phyloP scores from a whole-genome alignment of 2,113 vertebrate genomes.

The Catharus minimus region DNA sequence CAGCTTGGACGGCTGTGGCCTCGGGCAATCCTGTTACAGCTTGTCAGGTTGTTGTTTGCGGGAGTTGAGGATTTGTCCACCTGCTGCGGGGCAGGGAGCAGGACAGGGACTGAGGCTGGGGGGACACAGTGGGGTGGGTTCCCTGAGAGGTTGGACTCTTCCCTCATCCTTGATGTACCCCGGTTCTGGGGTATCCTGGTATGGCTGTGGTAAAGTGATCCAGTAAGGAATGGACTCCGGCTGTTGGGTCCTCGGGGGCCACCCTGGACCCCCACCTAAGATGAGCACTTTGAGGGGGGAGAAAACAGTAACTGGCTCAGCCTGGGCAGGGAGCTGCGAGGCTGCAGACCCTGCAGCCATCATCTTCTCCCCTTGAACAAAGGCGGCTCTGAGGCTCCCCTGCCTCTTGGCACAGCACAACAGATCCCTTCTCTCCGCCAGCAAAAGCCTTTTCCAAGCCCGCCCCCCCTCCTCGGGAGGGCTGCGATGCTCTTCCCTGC shows the following conservation, averaged over 20 bases:
- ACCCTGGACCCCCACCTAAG: background rate
- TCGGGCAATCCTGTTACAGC: background rate
- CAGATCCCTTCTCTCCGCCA: constrained; percentile 31
- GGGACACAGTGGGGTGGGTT: accelerated
- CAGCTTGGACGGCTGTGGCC: background rate
- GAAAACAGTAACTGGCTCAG: background rate
- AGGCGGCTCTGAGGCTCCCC: constrained; percentile 37
- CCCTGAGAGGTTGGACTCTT: background rate
- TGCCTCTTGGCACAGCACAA: constrained; percentile 31
- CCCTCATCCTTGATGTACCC: accelerated
- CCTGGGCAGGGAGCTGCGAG: background rate
- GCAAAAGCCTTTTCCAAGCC: background rate
- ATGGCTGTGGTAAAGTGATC: background rate
- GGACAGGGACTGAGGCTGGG: background rate
- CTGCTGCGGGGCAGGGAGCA: background rate
- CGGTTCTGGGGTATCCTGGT: background rate
- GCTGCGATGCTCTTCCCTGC: background rate
- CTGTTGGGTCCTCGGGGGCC: accelerated
- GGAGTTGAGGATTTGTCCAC: background rate
- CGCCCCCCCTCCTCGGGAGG: background rate
- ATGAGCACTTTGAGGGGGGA: background rate
- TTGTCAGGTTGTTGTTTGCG: background rate
- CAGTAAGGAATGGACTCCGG: accelerated
- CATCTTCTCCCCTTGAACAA: constrained; percentile 17
- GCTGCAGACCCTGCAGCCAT: background rate